Evolutionary conservation across 2,797 vertebrate genomes (phyloP), one percentile per base, ranked within the genome.

Genomic region (Graptemys geographica): DNA sequence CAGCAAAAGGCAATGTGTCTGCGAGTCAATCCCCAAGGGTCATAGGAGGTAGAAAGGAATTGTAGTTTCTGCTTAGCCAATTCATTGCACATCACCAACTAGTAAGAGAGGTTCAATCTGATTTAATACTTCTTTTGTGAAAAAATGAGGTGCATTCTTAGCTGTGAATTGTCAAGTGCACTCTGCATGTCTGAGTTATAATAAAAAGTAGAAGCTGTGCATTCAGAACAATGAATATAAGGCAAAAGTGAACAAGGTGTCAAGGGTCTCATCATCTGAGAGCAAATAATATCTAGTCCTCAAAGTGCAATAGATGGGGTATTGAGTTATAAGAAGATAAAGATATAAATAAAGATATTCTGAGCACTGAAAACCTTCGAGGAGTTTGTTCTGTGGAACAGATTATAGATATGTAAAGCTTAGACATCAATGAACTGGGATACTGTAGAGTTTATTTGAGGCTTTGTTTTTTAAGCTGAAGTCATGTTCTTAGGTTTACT

Each of bases 181-280:
- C 82, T 97, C 94, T 97, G 83, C 87, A 90, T 93, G 79, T 95
- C 97, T 96, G 92, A 97, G 92, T 97, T 97, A 95, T 95, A 96
- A 94, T 89, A 95, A 74, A 94, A 96, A 97, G 81, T 84, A 53
- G 18, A 97, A 97, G 81, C 89, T 93, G 56, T 89, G 76, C 92
- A 93, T 96, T 94, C 93, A 96, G 69, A 90, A 96, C 93, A 97
- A 97, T 95, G 88, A 96, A 96, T 81, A 94, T 96, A 94, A 97
- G 83, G 89, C 92, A 96, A 92, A 97, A 97, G 96, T 96, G 85
- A 97, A 90, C 84, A 95, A 89, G 52, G 19, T 96, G 91, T 94
- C 94, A 94, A 94, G 86, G 92, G 94, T 96, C 95, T 95, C 93
- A 91, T 95, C 55, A 83, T 19, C 74, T 44, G 62, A 97, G 84